phyloP scores from a whole-genome alignment of 2,888 invertebrate genomes.

The Chalcosyrphus nemorum region DNA sequence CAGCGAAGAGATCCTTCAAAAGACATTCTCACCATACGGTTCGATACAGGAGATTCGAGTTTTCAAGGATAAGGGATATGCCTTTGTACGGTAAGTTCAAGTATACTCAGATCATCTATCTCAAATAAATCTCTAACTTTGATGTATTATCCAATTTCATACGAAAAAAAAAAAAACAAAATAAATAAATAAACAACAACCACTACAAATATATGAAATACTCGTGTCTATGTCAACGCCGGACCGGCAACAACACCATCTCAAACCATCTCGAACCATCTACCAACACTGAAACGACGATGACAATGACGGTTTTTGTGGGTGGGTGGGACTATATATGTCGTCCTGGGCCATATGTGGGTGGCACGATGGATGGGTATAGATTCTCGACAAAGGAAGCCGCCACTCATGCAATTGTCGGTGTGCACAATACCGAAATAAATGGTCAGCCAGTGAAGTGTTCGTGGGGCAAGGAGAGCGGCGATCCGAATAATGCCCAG shows the following conservation, averaged over 20 bases:
- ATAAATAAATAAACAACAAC: neutral
- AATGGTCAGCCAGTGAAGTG: constrained; percentile 98
- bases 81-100: constrained; percentile 91
- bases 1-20: constrained; percentile 98
- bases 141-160: constrained; percentile 67
- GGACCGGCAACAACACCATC: neutral
- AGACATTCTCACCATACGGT: constrained; percentile 97
- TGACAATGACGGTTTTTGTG: constrained; percentile 9
- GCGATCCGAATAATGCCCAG: constrained; percentile 94
- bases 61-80: constrained; percentile 99
- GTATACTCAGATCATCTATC: constrained; percentile 2
- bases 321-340: no score
- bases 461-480: constrained; percentile 99
- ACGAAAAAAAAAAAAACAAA: constrained; percentile 9
- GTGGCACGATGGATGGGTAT: constrained; percentile 70
- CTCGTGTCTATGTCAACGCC: constrained; percentile 53
- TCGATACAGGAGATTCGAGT: constrained; percentile 98
- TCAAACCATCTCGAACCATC: constrained; percentile 1
- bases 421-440: constrained; percentile 98
- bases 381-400: constrained; percentile 99
- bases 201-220: constrained; percentile 18
- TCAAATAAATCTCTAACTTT: constrained; percentile 52
- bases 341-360: constrained; percentile 21
- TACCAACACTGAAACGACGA: constrained; percentile 20
- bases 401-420: constrained; percentile 98